Conservation (phyloP, 2,888 invertebrate genomes). For the Pocota personata region DNA sequence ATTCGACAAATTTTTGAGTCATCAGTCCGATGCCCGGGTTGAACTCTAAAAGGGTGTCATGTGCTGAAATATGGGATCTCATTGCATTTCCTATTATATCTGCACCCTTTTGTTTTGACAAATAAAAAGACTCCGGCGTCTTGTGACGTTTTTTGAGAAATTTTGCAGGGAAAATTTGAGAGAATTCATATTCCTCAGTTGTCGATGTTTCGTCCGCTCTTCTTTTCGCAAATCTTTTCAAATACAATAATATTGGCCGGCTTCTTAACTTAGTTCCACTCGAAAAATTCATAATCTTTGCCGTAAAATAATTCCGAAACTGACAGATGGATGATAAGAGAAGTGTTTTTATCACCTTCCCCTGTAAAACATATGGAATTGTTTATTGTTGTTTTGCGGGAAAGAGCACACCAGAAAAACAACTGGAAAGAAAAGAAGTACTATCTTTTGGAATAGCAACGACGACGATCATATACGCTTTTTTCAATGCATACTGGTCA, state of each 20-base stretch:
- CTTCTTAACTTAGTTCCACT: not conserved
- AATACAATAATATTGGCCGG: not conserved
- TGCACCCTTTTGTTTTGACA: constrained; percentile 77
- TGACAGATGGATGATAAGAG: not conserved
- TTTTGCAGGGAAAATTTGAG: constrained; percentile 77
- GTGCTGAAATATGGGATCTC: constrained; percentile 75
- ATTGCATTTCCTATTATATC: constrained; percentile 77
- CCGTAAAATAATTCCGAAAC: not conserved
- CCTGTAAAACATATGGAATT: not conserved
- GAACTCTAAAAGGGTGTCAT: constrained; percentile 84
- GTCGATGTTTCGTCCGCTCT: not conserved
- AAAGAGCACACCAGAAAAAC: too few species aligned
- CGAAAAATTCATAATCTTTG: not conserved
- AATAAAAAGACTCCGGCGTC: constrained; percentile 77
- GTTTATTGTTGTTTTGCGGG: too few species aligned
- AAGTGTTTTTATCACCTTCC: too few species aligned
- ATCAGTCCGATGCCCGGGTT: constrained; percentile 88
- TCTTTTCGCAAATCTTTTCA: constrained; percentile 24
- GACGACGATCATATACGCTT: too few species aligned
- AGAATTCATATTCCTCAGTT: constrained; percentile 19
- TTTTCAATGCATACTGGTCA: too few species aligned
- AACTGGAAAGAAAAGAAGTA: too few species aligned
- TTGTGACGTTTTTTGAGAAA: constrained; percentile 79
- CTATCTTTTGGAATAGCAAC: too few species aligned
- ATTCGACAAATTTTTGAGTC: constrained; percentile 84